These are phyloP conservation scores for Oostethus manadensis DNA, from an alignment of 2,113 vertebrate genomes.

Conservation along the genomic window DNA sequence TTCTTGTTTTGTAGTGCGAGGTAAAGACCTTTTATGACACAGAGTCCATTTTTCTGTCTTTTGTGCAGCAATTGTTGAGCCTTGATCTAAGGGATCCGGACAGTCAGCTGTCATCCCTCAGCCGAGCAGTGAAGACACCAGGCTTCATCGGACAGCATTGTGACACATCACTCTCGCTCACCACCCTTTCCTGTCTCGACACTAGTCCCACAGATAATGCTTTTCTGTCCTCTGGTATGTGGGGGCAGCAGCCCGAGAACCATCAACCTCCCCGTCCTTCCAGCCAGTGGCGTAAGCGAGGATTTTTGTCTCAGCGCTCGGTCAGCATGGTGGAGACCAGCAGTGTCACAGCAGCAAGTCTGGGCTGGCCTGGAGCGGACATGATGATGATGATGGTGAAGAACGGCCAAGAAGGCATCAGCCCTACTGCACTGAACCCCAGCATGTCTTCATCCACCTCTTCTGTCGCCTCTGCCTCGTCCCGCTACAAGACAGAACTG, in stretches of 20 bases:
- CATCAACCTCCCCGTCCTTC: conserved; percentile 23
- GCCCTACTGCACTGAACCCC: conserved; percentile 24
- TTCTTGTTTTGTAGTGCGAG: too few relatives aligned
- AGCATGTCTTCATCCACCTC: conserved; percentile 44
- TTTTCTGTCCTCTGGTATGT: conserved; percentile 39
- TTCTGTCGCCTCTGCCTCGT: conserved; percentile 40
- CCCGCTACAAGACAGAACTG: conserved; percentile 77
- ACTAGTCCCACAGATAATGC: conserved; percentile 32
- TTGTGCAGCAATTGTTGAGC: conserved; percentile 60
- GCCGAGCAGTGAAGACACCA: conserved; percentile 34
- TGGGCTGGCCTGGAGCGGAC: conserved; percentile 55
- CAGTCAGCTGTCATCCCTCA: conserved; percentile 13
- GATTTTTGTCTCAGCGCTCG: conserved; percentile 65
- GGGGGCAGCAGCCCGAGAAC: conserved; percentile 51
- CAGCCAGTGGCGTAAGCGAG: conserved; percentile 50
- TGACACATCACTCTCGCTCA: conserved; percentile 32
- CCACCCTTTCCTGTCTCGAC: conserved; percentile 43
- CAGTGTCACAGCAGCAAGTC: conserved; percentile 30
- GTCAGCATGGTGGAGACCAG: conserved; percentile 71
- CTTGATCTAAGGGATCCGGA: conserved; percentile 61
- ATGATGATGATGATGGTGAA: not conserved
- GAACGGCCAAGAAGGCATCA: conserved; percentile 31
- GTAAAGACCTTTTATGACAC: not conserved
- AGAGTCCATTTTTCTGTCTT: conserved; percentile 2
- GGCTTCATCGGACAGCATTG: conserved; percentile 44